A percentile compares a stretch with the other conserved stretches of the same genome.
These are phyloP conservation scores for Malurus elegans DNA, from an alignment of 2,113 vertebrate species.

Conservation along the genomic window DNA sequence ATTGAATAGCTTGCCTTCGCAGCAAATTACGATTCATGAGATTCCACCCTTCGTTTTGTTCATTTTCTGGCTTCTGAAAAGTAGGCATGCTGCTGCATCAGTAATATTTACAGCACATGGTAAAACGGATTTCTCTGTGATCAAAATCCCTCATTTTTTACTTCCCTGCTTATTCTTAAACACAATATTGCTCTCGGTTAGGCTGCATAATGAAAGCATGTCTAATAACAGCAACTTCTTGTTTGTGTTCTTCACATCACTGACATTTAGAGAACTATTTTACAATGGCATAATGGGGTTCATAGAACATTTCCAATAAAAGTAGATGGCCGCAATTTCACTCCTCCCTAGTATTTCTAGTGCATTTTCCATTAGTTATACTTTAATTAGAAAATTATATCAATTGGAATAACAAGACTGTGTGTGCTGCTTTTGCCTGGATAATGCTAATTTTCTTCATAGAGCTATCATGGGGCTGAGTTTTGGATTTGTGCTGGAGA, in stretches of 20 bases:
- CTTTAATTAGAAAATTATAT: background rate
- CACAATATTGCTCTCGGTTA: background rate
- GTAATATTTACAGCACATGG: slow-evolving; percentile 44
- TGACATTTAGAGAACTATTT: background rate
- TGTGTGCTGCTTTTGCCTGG: background rate
- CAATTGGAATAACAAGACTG: background rate
- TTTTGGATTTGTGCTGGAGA: background rate
- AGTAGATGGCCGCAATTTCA: background rate
- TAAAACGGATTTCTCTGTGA: slow-evolving; percentile 29
- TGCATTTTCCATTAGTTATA: background rate
- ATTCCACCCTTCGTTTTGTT: slow-evolving; percentile 15
- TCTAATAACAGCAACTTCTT: background rate
- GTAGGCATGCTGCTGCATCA: slow-evolving; percentile 16
- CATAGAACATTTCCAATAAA: background rate
- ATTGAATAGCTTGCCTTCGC: slow-evolving; percentile 6
- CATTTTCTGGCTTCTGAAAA: slow-evolving; percentile 29
- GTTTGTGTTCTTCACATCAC: background rate
- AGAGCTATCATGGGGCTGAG: background rate
- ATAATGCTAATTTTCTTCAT: background rate
- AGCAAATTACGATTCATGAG: background rate
- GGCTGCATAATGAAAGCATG: background rate
- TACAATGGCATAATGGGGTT: background rate
- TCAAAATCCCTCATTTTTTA: slow-evolving; percentile 27
- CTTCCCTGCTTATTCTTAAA: slow-evolving; percentile 4
- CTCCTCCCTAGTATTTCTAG: background rate